Percentiles rank a stretch among this genome's conserved stretches.
phyloP scores from a whole-genome alignment of 2,888 invertebrate species.

The Ormyrus labotus region DNA sequence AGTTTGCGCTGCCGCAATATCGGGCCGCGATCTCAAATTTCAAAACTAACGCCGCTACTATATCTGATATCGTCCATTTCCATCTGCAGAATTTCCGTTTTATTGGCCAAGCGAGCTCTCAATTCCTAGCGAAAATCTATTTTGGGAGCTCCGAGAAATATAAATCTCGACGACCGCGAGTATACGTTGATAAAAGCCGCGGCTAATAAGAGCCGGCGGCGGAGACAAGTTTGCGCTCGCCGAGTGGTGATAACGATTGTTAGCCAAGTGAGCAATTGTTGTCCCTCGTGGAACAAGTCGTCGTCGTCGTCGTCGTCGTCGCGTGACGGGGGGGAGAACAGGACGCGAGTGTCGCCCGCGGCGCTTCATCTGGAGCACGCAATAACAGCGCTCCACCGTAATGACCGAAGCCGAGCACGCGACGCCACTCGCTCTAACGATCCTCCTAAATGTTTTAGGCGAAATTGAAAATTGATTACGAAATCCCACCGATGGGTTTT shows the following conservation, averaged over 20 bases:
- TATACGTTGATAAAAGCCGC: no score
- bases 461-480: background rate
- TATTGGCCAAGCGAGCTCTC: no score
- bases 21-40: no score
- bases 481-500: no score
- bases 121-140: background rate
- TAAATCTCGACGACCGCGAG: no score
- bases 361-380: conserved; percentile 33
- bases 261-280: conserved; percentile 33
- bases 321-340: background rate
- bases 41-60: no score
- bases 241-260: background rate
- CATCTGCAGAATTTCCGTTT: no score
- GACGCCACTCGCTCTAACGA: background rate
- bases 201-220: no score
- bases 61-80: no score
- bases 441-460: no score
- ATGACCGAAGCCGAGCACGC: background rate
- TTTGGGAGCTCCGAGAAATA: background rate
- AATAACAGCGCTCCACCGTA: background rate
- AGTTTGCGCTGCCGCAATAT: no score
- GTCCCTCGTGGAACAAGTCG: background rate
- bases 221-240: conserved; percentile 15
- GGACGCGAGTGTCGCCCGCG: conserved; percentile 4
- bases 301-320: conserved; percentile 9